Base-by-base conservation (phyloP, 2,888 invertebrate genomes). In the Laothoe populi region DNA sequence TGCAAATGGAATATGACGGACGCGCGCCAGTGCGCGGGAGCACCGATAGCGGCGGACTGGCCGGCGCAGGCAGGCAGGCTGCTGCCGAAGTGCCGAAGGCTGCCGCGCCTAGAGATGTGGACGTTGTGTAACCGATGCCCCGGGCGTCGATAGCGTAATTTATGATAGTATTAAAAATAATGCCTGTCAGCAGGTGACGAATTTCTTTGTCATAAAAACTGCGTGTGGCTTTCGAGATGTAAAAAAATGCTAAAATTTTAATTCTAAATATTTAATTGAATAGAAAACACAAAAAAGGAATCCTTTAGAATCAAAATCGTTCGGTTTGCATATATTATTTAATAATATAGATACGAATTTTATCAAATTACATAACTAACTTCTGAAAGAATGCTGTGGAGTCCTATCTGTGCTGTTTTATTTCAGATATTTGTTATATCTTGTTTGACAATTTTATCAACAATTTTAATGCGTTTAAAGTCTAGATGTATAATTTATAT, bases 41-140 rank as follows among this genome's bases (percentile, higher is more conserved):
- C 90, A 80, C 86, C 67, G 78, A 64, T 79, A 72, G 74, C 78
- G 79, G 70, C 72, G 73, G 71, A 92, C 92, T 92, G 87, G 71
- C 73, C 69, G 67, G 70, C 63, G 70, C 72, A 80, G 81, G 79
- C 83, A 78, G 87, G 71, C 73, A 68, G 66, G 70, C 63, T 70
- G 79, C 83, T 78, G 3, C 26, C 4, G 40, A n/a, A n/a, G 75
- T 73, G 66, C 67, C 77, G 82, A 83, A 86, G 86, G 84, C 82
- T 84, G 73, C 71, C 66, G 64, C 68, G 63, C 68, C 66, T 75
- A 79, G 78, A 79, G 81, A 76, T 79, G 77, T 77, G 71, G 70
- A 74, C 46, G 58, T 58, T 62, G 58, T 57, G 66, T 63, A 64
- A 60, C 57, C 7, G 44, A 44, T 19, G 44, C 44, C 19, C 8